Percentiles rank a stretch among this genome's conserved stretches.
phyloP scores from a whole-genome alignment of 1,140 invertebrate genomes.

The Neodiprion virginianus region DNA sequence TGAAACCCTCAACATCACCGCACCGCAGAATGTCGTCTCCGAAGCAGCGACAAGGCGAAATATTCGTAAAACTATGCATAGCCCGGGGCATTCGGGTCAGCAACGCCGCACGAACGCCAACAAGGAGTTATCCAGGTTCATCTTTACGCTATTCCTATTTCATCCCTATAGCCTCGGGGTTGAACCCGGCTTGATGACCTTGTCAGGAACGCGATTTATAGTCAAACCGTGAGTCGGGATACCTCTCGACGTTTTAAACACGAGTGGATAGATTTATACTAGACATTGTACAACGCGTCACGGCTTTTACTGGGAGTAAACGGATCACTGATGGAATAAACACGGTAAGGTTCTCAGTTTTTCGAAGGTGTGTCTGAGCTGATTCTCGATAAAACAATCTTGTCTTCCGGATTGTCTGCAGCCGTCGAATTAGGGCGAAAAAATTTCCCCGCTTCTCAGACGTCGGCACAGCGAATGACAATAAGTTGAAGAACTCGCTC shows the following conservation, averaged over 20 bases:
- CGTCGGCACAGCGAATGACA: no score
- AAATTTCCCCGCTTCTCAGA: no score
- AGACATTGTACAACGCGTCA: no score
- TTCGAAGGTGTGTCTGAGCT: no score
- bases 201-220: neutral
- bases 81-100: slow-evolving; percentile 32
- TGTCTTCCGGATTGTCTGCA: no score
- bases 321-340: no score
- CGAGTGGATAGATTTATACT: no score
- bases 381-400: no score
- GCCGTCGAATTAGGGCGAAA: no score
- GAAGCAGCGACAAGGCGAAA: slow-evolving; percentile 45
- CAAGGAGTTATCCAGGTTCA: slow-evolving; percentile 1
- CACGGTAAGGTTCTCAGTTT: no score
- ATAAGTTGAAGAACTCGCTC: no score
- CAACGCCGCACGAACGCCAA: neutral
- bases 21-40: slow-evolving; percentile 41
- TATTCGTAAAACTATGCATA: slow-evolving; percentile 59
- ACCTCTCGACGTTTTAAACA: neutral
- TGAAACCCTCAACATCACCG: neutral
- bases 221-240: neutral
- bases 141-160: neutral
- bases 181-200: neutral
- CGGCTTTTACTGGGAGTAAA: no score
- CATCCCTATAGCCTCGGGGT: neutral